Conservation (phyloP, 2,888 invertebrate species). For the Tortrix viridana region DNA sequence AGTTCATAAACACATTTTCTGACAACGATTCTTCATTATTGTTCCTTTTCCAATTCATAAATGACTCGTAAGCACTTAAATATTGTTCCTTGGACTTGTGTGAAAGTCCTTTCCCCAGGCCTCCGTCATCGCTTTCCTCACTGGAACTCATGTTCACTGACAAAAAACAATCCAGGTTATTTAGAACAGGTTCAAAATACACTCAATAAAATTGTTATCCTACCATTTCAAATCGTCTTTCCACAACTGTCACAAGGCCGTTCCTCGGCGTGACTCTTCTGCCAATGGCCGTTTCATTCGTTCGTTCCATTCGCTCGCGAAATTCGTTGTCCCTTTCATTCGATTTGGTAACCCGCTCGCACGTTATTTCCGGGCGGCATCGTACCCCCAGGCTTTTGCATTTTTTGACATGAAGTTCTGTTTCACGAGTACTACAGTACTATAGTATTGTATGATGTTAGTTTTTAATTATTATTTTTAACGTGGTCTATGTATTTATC, state of each 20-base stretch:
- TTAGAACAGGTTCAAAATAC: neutral
- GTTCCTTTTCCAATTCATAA: slow-evolving; percentile 19
- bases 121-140: slow-evolving; percentile 10
- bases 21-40: slow-evolving; percentile 8
- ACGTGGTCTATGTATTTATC: no score
- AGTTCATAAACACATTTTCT: slow-evolving; percentile 18
- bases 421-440: no score
- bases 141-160: slow-evolving; percentile 23
- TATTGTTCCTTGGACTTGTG: slow-evolving; percentile 18
- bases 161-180: neutral
- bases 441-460: no score
- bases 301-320: slow-evolving; percentile 7
- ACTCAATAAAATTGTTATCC: neutral
- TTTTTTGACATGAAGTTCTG: no score
- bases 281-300: neutral
- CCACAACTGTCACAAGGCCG: neutral
- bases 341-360: slow-evolving; percentile 8
- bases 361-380: neutral
- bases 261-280: neutral
- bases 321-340: neutral
- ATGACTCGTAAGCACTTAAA: slow-evolving; percentile 13
- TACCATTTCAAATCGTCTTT: neutral
- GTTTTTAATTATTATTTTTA: no score
- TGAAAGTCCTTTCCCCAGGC: neutral
- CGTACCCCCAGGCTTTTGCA: no score